Conservation (phyloP, 1,140 invertebrate genomes). For the Zophobas morio region DNA sequence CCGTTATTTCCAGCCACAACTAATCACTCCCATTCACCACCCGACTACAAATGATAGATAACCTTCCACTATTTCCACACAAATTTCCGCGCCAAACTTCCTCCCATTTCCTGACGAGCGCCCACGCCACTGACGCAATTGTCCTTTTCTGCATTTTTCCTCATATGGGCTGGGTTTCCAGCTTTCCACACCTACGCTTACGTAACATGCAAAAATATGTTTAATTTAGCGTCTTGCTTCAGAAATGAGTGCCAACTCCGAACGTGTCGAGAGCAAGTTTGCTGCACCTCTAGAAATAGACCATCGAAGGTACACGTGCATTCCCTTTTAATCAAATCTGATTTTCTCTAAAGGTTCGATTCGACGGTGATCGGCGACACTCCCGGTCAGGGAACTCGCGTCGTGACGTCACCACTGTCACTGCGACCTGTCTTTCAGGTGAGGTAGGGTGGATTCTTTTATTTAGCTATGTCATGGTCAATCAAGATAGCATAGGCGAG, state of each 20-base stretch:
- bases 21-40: too few species aligned
- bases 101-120: too few species aligned
- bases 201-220: constrained; percentile 22
- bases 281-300: constrained; percentile 26
- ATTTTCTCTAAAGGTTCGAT: constrained; percentile 19
- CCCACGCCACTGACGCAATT: too few species aligned
- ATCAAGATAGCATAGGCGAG: constrained; percentile 35
- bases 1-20: too few species aligned
- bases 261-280: constrained; percentile 2
- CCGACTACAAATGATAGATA: too few species aligned
- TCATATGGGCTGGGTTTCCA: constrained; percentile 5
- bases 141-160: constrained; percentile 1
- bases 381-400: background rate
- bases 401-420: constrained; percentile 26
- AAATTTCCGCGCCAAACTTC: too few species aligned
- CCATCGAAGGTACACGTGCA: background rate
- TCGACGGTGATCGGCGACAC: background rate
- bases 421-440: constrained; percentile 34
- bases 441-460: constrained; percentile 31
- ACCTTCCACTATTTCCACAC: too few species aligned
- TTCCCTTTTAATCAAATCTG: background rate
- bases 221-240: background rate
- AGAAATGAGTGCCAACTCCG: background rate
- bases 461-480: constrained; percentile 43
- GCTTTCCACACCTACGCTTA: constrained; percentile 14